Evolutionary conservation across 2,113 vertebrate genomes (phyloP).

Genomic region (Sylvietta virens): DNA sequence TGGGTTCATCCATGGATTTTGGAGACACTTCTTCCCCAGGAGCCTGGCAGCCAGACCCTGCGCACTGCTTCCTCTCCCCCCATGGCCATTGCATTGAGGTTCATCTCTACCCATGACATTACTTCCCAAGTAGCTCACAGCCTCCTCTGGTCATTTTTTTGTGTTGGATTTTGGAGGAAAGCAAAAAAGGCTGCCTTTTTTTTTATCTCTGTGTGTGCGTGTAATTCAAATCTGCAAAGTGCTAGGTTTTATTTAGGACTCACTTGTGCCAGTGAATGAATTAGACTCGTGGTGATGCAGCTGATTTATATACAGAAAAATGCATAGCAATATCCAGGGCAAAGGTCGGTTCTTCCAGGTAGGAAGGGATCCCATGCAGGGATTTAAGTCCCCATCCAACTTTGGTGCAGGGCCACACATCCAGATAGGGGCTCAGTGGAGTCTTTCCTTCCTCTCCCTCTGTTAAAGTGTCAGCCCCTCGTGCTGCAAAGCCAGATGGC

Average conservation of each 20-base stretch:
- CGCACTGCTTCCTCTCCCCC: neutral
- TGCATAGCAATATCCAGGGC: neutral
- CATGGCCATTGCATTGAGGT: neutral
- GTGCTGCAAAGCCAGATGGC: neutral
- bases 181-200: neutral
- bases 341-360: neutral
- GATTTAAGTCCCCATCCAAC: neutral
- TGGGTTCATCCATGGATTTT: neutral
- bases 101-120: neutral
- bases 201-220: neutral
- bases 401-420: neutral
- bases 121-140: neutral
- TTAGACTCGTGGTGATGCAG: rapidly evolving
- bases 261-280: neutral
- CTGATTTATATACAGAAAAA: neutral
- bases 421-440: neutral
- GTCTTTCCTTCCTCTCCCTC: neutral
- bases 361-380: neutral
- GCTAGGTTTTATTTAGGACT: neutral
- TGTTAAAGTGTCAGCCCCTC: neutral
- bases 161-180: neutral
- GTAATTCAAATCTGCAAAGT: neutral
- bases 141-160: neutral
- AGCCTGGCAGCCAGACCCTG: neutral
- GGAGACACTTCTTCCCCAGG: neutral